Conservation (phyloP, 2,888 invertebrate genomes). For the Endotricha flammealis region DNA sequence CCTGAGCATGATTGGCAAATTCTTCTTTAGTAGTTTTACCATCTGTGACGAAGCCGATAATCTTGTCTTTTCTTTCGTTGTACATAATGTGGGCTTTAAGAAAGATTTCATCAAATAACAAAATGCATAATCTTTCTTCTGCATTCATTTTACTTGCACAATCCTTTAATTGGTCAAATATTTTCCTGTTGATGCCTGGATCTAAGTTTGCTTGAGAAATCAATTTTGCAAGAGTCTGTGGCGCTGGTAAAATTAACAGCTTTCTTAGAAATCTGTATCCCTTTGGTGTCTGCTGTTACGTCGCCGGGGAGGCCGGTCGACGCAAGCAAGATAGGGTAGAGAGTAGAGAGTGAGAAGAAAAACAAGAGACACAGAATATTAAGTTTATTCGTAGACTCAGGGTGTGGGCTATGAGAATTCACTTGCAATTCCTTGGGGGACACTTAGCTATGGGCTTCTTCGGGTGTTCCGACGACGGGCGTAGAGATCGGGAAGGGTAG, state of each 20-base stretch:
- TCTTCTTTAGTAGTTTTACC: constrained; percentile 14
- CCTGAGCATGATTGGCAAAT: constrained; percentile 27
- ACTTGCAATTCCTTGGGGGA: too few species aligned
- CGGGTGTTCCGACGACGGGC: too few species aligned
- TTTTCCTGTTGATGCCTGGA: not conserved
- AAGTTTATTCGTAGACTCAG: too few species aligned
- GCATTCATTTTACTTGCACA: too few species aligned
- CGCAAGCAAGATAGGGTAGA: too few species aligned
- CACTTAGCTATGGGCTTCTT: too few species aligned
- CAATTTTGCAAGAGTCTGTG: not conserved
- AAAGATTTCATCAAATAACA: not conserved
- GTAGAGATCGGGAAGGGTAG: too few species aligned
- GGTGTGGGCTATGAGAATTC: too few species aligned
- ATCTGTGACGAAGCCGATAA: constrained; percentile 24
- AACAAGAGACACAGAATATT: too few species aligned
- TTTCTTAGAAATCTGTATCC: not conserved
- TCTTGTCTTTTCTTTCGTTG: constrained; percentile 17
- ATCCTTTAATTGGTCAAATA: not conserved
- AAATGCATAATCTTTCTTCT: too few species aligned
- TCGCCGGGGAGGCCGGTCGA: too few species aligned
- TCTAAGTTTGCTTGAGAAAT: not conserved
- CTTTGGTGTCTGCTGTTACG: constrained; percentile 7
- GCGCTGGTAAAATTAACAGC: not conserved
- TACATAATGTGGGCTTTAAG: not conserved
- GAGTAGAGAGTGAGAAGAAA: too few species aligned